Evolutionary conservation across 2,113 vertebrate species (phyloP).

Genomic region (Coptodon bakossiorum): DNA sequence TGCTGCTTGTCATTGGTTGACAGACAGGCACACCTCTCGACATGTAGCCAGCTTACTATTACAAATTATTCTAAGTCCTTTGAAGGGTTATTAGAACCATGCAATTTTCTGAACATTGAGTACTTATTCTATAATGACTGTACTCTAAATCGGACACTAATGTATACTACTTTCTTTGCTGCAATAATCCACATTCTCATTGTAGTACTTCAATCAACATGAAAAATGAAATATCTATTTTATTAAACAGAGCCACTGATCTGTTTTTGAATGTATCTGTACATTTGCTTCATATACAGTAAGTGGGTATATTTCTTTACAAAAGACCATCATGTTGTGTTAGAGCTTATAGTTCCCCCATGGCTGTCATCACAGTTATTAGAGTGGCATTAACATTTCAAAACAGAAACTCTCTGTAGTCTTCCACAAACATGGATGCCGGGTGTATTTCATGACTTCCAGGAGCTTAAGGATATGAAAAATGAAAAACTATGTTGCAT

Average conservation of each 20-base stretch:
- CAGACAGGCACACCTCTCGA: background rate
- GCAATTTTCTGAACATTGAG: background rate
- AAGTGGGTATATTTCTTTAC: slow-evolving; percentile 40
- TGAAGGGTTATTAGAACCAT: background rate
- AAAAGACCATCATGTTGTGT: slow-evolving; percentile 58
- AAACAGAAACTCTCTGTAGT: slow-evolving; percentile 52
- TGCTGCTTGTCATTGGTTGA: background rate
- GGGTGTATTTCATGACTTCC: background rate
- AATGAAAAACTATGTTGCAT: background rate
- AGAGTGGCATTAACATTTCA: slow-evolving; percentile 67
- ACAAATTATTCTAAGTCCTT: background rate
- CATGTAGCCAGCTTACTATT: background rate
- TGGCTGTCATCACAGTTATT: slow-evolving; percentile 64
- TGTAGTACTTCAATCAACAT: background rate
- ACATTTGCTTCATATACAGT: slow-evolving; percentile 37
- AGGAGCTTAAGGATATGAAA: slow-evolving; percentile 34
- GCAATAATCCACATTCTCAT: background rate
- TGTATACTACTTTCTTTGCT: background rate
- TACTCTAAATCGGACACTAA: background rate
- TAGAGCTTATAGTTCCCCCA: slow-evolving; percentile 51
- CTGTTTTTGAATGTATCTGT: slow-evolving; percentile 27
- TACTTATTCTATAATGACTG: background rate
- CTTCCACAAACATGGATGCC: background rate
- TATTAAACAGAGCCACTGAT: background rate
- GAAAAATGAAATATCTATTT: background rate